These are phyloP conservation scores for Sylvilagus floridanus DNA, from an alignment of 2,797 vertebrate genomes.

Conservation along the genomic window DNA sequence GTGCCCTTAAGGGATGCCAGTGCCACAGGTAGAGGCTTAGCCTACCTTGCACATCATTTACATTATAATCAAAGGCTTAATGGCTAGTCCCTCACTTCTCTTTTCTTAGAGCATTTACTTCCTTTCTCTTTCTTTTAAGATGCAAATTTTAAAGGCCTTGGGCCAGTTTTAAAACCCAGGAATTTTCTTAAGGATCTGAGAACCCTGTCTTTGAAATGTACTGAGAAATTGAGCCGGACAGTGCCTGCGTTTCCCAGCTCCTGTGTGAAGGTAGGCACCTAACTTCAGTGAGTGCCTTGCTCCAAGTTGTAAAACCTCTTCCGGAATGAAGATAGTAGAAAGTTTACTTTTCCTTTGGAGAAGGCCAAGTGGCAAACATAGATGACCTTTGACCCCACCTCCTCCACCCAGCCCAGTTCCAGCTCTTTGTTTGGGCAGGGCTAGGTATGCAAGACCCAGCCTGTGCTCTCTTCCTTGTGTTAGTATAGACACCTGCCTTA, in stretches of 20 bases:
- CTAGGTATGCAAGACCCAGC: neutral
- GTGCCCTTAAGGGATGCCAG: no score
- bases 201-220: neutral
- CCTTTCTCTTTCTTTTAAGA: neutral
- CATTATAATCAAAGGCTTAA: no score
- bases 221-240: neutral
- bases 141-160: neutral
- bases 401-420: rapidly evolving
- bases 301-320: neutral
- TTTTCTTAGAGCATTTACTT: neutral
- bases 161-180: neutral
- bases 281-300: neutral
- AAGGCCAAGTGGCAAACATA: neutral
- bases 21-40: no score
- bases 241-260: neutral
- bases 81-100: neutral
- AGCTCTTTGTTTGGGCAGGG: neutral
- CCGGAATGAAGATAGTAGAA: neutral
- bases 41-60: no score
- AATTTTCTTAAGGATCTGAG: neutral
- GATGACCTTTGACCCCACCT: neutral
- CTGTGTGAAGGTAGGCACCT: neutral
- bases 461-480: neutral
- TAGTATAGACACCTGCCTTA: neutral
- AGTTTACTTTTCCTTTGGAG: neutral